Evolutionary conservation across 1,140 invertebrate genomes (phyloP), one percentile per base, ranked within the genome.

Genomic region (Saccostrea echinata): DNA sequence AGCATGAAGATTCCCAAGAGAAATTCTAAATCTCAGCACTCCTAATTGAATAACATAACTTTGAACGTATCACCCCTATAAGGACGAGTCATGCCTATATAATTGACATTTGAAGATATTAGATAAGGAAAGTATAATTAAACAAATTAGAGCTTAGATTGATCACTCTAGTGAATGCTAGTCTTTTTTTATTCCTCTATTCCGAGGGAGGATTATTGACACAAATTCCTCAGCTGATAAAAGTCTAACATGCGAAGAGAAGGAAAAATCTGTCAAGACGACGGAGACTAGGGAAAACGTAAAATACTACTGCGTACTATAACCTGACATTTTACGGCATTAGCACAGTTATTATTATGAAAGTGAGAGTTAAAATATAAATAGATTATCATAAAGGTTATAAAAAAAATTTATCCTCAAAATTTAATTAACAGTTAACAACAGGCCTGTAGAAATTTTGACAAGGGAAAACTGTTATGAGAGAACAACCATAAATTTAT

Each of bases 11-110:
- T 76, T 76, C 68, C 68, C 68, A 12, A 18, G 68, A 76, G 68
- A 76, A 76, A 76, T 76, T 33, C 30, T 76, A 27, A 33, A 30
- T 76, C 68, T 33, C 68, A 76, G 30, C 16, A 30, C 33, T 33
- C 68, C 68, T 76, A 76, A 76, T 76, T 76, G 68, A 76, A 76
- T 76, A 76, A 76, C 68, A 76, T 76, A 76, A 35, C 68, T 76
- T 76, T 76, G 68, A 76, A 76, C 68, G 68, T 33, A 11, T 76
- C 68, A 76, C 68, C 68, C 30, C 30, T 76, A 76, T 76, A 27
- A 27, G 24, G 68, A 27, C 27, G 27, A 30, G 11, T 3, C 68
- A 33, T 76, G 68, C 30, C 24, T 76, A 27, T 33, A 33, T 27
- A 76, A 76, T 76, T 76, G 68, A 76, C 68, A 76, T 76, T 76